Evolutionary conservation across 30 jellyfish, hydroid and myxozoan genomes (phyloP).

Genomic region (Aurelia sp.): DNA sequence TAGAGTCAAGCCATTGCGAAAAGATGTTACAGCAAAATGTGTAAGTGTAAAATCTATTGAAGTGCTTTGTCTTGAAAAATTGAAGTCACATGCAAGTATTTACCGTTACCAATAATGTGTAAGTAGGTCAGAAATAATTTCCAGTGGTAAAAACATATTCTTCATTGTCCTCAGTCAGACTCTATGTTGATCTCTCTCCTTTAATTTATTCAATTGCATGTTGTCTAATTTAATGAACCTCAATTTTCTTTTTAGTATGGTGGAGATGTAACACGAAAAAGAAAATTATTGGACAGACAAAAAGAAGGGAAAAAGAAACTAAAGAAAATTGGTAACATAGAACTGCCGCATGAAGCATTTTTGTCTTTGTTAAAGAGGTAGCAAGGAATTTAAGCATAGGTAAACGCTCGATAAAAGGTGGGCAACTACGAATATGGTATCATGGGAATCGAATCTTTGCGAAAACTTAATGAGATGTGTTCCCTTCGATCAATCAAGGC

Average conservation of each 20-base stretch:
- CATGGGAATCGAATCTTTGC: too few relatives aligned
- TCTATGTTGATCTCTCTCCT: too few relatives aligned
- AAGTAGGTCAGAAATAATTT: too few relatives aligned
- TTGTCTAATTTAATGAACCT: neutral
- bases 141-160: too few relatives aligned
- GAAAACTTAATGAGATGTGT: too few relatives aligned
- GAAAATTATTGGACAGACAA: conserved; percentile 90
- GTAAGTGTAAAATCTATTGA: conserved; percentile 40
- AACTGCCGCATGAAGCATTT: conserved; percentile 91
- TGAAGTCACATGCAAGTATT: neutral
- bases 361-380: conserved; percentile 75
- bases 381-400: neutral
- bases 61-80: neutral
- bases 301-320: conserved; percentile 93
- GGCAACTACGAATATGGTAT: too few relatives aligned
- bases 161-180: too few relatives aligned
- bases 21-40: conserved; percentile 96
- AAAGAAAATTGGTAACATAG: conserved; percentile 92
- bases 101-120: too few relatives aligned
- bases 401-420: neutral
- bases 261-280: conserved; percentile 94
- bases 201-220: neutral
- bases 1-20: conserved; percentile 86
- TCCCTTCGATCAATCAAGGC: too few relatives aligned
- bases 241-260: conserved; percentile 80